These are phyloP conservation scores for Choloepus didactylus DNA, from an alignment of 2,797 vertebrate species.

Conservation along the genomic window DNA sequence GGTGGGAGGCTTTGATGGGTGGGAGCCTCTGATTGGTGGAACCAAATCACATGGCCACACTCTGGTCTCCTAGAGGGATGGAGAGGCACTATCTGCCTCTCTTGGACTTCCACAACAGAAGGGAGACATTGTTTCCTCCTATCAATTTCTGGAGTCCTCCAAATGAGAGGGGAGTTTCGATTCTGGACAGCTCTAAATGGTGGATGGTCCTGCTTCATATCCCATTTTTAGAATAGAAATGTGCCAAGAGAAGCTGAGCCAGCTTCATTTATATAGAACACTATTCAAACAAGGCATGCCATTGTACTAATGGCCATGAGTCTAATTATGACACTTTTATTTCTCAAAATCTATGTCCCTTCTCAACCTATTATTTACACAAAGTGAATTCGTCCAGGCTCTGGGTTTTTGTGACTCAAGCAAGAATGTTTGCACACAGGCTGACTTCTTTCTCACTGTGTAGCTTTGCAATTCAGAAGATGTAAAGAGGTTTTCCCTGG, in stretches of 20 bases:
- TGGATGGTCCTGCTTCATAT: background rate
- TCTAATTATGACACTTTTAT: slow-evolving; percentile 71
- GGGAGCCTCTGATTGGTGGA: background rate
- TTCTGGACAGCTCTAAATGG: background rate
- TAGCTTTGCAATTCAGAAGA: slow-evolving; percentile 78
- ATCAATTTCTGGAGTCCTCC: background rate
- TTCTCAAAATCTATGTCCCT: slow-evolving; percentile 49
- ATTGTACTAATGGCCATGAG: slow-evolving; percentile 35
- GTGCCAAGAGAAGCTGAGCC: slow-evolving; percentile 14
- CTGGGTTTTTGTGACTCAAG: slow-evolving; percentile 55
- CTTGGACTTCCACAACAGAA: background rate
- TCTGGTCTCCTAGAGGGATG: background rate
- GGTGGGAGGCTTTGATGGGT: background rate
- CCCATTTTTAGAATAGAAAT: slow-evolving; percentile 39
- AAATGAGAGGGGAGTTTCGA: background rate
- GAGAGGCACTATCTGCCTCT: background rate
- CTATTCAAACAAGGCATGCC: slow-evolving; percentile 47
- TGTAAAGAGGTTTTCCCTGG: slow-evolving; percentile 75
- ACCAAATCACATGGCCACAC: background rate
- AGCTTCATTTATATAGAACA: slow-evolving; percentile 2
- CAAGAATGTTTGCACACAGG: background rate
- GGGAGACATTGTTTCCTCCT: background rate
- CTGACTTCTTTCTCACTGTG: slow-evolving; percentile 61
- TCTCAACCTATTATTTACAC: slow-evolving; percentile 46
- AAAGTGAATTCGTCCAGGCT: slow-evolving; percentile 5